These are phyloP conservation scores for Rhadinocentrus ornatus DNA, from an alignment of 2,797 vertebrate genomes.

Conservation along the genomic window DNA sequence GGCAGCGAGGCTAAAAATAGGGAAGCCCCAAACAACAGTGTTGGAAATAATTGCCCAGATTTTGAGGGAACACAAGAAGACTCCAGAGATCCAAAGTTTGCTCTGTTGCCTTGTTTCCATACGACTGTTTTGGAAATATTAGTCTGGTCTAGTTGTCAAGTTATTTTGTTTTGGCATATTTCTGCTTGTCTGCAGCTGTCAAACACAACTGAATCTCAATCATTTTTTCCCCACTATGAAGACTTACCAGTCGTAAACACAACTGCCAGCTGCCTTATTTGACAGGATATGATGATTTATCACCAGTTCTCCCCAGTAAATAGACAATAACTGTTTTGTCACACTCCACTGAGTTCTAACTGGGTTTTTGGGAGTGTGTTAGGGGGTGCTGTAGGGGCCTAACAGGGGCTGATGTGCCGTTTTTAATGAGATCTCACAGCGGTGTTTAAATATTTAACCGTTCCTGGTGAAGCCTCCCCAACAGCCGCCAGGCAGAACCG, in stretches of 20 bases:
- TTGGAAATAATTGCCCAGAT: slow-evolving; percentile 81
- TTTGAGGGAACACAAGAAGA: slow-evolving; percentile 68
- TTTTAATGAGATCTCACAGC: slow-evolving; percentile 87
- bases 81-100: slow-evolving; percentile 77
- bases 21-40: slow-evolving; percentile 72
- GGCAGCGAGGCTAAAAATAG: slow-evolving; percentile 81
- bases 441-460: slow-evolving; percentile 87
- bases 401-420: slow-evolving; percentile 74
- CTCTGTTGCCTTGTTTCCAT: slow-evolving; percentile 73
- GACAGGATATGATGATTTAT: slow-evolving; percentile 83
- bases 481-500: slow-evolving; percentile 77
- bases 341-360: slow-evolving; percentile 82
- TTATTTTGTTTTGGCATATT: slow-evolving; percentile 72
- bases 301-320: slow-evolving; percentile 75
- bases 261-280: slow-evolving; percentile 76
- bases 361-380: slow-evolving; percentile 70
- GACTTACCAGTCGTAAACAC: slow-evolving; percentile 73
- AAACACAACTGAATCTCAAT: slow-evolving; percentile 78
- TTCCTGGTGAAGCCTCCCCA: slow-evolving; percentile 80
- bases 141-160: slow-evolving; percentile 76
- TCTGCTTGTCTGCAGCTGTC: slow-evolving; percentile 75
- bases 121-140: slow-evolving; percentile 78
- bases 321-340: slow-evolving; percentile 86
- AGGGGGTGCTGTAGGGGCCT: slow-evolving; percentile 72
- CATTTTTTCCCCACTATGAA: slow-evolving; percentile 68